Conservation (phyloP, 2,113 vertebrate genomes). For the Otocyon megalotis region DNA sequence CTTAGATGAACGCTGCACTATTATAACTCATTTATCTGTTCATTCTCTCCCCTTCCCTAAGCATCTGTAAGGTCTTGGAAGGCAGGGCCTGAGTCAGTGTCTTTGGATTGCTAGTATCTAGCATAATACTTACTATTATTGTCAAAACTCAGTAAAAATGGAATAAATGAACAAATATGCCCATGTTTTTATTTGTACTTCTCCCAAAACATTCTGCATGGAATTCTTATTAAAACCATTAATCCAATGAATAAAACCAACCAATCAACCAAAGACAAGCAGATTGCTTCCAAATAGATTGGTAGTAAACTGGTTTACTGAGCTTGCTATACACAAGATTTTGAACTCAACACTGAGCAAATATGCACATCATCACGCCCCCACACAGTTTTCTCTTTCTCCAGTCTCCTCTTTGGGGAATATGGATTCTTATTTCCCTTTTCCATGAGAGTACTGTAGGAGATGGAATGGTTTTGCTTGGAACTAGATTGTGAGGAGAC, state of each 20-base stretch:
- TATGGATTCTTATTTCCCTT: background rate
- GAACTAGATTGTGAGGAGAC: background rate
- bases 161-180: constrained; percentile 4
- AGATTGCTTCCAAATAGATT: constrained; percentile 37
- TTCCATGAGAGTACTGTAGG: background rate
- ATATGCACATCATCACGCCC: background rate
- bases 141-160: background rate
- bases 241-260: background rate
- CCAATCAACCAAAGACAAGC: background rate
- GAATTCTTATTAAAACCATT: background rate
- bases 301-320: background rate
- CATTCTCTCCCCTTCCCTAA: background rate
- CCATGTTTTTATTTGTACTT: background rate
- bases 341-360: background rate
- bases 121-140: background rate
- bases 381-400: background rate
- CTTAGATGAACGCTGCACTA: background rate
- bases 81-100: background rate
- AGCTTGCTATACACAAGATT: background rate
- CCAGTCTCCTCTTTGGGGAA: background rate
- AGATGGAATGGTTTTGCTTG: background rate
- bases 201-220: background rate
- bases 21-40: background rate
- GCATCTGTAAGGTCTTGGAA: background rate
- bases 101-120: background rate